Conservation (phyloP, 2,888 invertebrate genomes). For the Hanleya hanleyi region DNA sequence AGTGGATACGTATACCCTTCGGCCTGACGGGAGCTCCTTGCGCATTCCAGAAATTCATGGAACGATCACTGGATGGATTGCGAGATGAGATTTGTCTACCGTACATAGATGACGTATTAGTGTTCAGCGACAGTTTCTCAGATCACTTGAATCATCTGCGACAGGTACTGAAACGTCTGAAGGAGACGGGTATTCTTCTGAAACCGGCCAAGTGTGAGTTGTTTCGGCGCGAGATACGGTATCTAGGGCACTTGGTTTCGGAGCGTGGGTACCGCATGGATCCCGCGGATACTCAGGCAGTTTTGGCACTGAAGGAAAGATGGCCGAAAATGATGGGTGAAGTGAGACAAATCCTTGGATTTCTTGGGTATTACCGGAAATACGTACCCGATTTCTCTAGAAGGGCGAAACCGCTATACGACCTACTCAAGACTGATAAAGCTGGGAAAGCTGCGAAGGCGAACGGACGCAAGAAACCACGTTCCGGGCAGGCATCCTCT, state of each 20-base stretch:
- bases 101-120: slow-evolving; percentile 39
- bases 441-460: neutral
- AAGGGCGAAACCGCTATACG: too few species aligned
- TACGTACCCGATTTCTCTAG: neutral
- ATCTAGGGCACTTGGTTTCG: neutral
- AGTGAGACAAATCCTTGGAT: slow-evolving; percentile 4
- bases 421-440: neutral
- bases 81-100: slow-evolving; percentile 33
- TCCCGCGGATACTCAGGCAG: slow-evolving; percentile 2
- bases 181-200: neutral
- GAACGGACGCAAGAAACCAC: neutral
- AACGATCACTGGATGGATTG: slow-evolving; percentile 24
- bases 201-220: neutral
- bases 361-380: neutral
- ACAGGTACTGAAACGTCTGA: neutral
- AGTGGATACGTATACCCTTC: slow-evolving; percentile 38
- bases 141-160: neutral
- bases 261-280: slow-evolving; percentile 5
- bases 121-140: slow-evolving; percentile 31
- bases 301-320: neutral
- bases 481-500: slow-evolving; percentile 1
- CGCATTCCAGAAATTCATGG: slow-evolving; percentile 37
- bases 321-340: neutral
- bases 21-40: slow-evolving; percentile 33
- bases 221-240: neutral